Percentiles rank a stretch among this genome's conserved stretches.
Evolutionary conservation across 1,140 invertebrate genomes (phyloP).

Genomic region (Drosophila santomea): DNA sequence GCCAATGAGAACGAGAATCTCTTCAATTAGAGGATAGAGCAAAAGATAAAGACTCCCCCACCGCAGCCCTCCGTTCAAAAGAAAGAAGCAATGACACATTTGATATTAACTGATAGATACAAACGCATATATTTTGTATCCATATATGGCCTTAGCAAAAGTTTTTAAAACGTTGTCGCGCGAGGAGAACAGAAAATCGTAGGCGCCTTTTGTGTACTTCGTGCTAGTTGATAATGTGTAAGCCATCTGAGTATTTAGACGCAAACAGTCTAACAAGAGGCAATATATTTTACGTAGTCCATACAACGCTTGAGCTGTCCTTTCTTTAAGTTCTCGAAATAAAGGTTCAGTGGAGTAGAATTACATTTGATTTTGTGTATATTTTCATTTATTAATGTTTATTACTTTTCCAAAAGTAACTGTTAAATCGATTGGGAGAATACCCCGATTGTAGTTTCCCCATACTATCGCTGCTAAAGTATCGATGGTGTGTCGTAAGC

Average conservation of each 20-base stretch:
- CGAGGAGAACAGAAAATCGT: constrained; percentile 6
- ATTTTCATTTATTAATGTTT: no score
- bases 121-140: constrained; percentile 44
- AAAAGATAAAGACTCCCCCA: constrained; percentile 33
- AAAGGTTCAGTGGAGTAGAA: constrained; percentile 46
- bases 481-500: background rate
- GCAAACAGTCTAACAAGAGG: constrained; percentile 49
- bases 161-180: constrained; percentile 53
- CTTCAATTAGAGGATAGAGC: constrained; percentile 57
- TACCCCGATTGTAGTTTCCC: no score
- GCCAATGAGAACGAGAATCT: constrained; percentile 47
- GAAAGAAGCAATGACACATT: constrained; percentile 18
- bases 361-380: background rate
- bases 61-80: constrained; percentile 64
- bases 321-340: constrained; percentile 51
- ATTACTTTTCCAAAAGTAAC: background rate
- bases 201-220: constrained; percentile 46
- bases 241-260: constrained; percentile 38
- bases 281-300: constrained; percentile 50
- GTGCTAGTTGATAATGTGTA: constrained; percentile 52
- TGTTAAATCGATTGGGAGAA: no score
- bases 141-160: constrained; percentile 51
- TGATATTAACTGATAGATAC: constrained; percentile 53
- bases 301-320: constrained; percentile 42
- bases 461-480: background rate